phyloP scores from a whole-genome alignment of 2,888 invertebrate genomes.

The Andrena bucephala region DNA sequence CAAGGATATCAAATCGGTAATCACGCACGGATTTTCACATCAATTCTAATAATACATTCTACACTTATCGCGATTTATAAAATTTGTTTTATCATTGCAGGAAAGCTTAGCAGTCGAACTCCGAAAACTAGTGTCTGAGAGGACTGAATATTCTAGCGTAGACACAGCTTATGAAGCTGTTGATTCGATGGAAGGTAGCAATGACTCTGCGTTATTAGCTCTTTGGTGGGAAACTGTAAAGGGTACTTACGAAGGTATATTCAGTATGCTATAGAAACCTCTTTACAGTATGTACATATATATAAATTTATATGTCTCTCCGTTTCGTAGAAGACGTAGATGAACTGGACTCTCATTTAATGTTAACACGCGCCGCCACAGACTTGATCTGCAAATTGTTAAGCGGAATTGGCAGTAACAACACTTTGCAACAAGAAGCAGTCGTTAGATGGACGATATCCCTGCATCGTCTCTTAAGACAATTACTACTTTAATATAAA shows the following conservation, averaged over 20 bases:
- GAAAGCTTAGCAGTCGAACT: constrained; percentile 74
- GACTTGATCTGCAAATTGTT: constrained; percentile 86
- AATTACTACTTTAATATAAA: background rate
- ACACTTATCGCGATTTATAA: constrained; percentile 7
- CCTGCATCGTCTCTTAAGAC: background rate
- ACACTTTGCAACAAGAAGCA: constrained; percentile 85
- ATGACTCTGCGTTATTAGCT: constrained; percentile 79
- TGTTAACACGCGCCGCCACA: constrained; percentile 84
- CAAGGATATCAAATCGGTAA: constrained; percentile 83
- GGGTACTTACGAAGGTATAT: constrained; percentile 77
- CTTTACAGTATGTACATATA: background rate
- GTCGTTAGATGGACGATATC: constrained; percentile 84
- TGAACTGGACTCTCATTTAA: constrained; percentile 85
- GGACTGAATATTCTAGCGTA: constrained; percentile 87
- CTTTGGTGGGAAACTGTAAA: constrained; percentile 81
- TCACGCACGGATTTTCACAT: constrained; percentile 36
- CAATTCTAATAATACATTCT: background rate
- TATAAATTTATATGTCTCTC: constrained; percentile 21
- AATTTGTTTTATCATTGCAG: constrained; percentile 25
- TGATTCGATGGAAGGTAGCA: constrained; percentile 86
- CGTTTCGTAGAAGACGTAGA: constrained; percentile 85
- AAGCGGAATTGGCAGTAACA: constrained; percentile 83
- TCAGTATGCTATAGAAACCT: background rate
- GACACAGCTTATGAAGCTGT: constrained; percentile 88
- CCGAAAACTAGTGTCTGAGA: constrained; percentile 79